Base-by-base conservation (phyloP, 2,888 invertebrate species). In the Tridacna crocea region DNA sequence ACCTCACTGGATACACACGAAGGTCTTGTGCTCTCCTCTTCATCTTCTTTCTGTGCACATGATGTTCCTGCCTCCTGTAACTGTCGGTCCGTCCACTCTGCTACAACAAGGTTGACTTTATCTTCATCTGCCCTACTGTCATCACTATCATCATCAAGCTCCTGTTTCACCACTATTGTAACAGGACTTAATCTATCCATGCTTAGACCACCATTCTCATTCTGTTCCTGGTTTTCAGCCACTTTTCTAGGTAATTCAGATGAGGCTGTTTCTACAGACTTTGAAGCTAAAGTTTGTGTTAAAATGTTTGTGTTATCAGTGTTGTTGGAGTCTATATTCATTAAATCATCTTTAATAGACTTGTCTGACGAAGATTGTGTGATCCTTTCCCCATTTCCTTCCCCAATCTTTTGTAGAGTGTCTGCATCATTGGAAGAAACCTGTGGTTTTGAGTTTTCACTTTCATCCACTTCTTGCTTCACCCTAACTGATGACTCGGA, bases 331-430 rank as follows among this genome's bases (percentile, higher is more conserved):
- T 36, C 36, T 36, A 36, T 36, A 8, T 36, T 36, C 36, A 36
- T 8, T 36, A 36, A 36, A 36, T 36, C 8, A 36, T 8, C 36
- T 36, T 2, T 36, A 36, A 36, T 36, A 8, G 36, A 36, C 36
- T 36, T 36, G 36, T 36, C 36, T 36, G 36, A 36, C 36, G 8
- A 2, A 36, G 36, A 8, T 8, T 36, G 36, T 4, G 8, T 8
- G 8, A 36, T 36, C 8, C 36, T 36, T 36, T 36, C 36, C 8
- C 3, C 36, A 36, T 36, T 36, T 8, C 36, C 95, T 82, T 94
- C 95, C 81, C 96, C 96, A 58, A 95, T 95, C 89, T 95, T 95
- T 73, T 95, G 72, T 22, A 88, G 75, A 55, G 77, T 82, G 17
- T 88, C 88, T 12, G 79, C 80, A 8, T 89, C 87, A 78, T 84